Evolutionary conservation across 1,140 invertebrate genomes (phyloP).

Genomic region (Phortica variegata): DNA sequence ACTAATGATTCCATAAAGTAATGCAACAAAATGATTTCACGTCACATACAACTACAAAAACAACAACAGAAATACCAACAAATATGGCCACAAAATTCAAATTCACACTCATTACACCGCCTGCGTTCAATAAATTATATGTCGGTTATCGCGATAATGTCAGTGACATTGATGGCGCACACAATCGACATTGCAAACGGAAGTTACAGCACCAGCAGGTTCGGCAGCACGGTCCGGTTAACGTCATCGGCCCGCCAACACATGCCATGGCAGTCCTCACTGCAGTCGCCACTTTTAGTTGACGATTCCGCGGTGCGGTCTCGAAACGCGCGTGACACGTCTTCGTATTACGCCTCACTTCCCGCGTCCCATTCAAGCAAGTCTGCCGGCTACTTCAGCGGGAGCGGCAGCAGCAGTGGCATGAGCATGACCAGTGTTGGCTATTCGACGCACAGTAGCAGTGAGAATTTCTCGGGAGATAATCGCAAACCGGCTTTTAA

Average conservation of each 20-base stretch:
- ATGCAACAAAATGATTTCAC: slow-evolving; percentile 38
- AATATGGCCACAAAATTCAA: slow-evolving; percentile 30
- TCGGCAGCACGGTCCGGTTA: neutral
- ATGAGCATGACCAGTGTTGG: neutral
- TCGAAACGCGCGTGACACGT: slow-evolving; percentile 2
- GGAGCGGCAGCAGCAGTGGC: neutral
- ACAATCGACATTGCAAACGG: neutral
- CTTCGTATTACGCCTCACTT: slow-evolving; percentile 8
- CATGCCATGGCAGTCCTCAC: slow-evolving; percentile 9
- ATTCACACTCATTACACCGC: slow-evolving; percentile 13
- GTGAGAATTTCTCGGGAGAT: slow-evolving; percentile 41
- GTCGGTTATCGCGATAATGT: neutral
- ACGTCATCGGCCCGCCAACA: slow-evolving; percentile 14
- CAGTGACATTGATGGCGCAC: slow-evolving; percentile 2
- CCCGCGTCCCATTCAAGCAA: slow-evolving; percentile 14
- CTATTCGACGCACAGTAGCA: slow-evolving; percentile 11
- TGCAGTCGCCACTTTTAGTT: slow-evolving; percentile 16
- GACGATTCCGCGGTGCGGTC: too few relatives aligned
- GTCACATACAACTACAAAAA: slow-evolving; percentile 7
- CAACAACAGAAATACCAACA: slow-evolving; percentile 38
- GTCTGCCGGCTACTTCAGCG: too few relatives aligned
- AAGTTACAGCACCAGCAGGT: neutral
- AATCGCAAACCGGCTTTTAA: slow-evolving; percentile 72
- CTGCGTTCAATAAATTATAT: slow-evolving; percentile 5
- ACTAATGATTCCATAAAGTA: slow-evolving; percentile 1